These are phyloP conservation scores for Eurytoma adleriae DNA, from an alignment of 2,888 invertebrate genomes.

Conservation along the genomic window DNA sequence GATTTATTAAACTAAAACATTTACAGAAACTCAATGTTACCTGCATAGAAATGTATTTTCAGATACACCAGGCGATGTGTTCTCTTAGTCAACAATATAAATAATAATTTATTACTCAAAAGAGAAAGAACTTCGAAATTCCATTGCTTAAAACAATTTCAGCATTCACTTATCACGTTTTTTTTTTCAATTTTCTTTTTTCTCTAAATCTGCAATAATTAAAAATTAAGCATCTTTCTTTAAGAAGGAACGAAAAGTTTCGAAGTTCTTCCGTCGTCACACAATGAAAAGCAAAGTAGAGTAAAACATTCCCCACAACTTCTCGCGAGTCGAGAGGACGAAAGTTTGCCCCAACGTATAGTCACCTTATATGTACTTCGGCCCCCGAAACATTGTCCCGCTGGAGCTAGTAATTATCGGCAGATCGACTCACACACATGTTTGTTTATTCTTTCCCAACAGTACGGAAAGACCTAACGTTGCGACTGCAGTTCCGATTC, in stretches of 20 bases:
- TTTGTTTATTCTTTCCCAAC: conserved; percentile 80
- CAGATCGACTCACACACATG: conserved; percentile 59
- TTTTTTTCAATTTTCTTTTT: no score
- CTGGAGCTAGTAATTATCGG: conserved; percentile 8
- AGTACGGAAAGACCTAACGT: conserved; percentile 97
- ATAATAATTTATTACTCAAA: no score
- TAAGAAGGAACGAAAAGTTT: conserved; percentile 1
- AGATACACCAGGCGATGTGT: conserved; percentile 23
- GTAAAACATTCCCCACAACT: conserved; percentile 33
- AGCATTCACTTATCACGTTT: no score
- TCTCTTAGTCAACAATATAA: no score
- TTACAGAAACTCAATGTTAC: no score
- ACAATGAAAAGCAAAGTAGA: not conserved
- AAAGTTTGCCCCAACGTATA: not conserved
- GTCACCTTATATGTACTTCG: no score
- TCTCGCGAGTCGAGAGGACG: not conserved
- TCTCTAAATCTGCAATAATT: no score
- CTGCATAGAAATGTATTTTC: conserved; percentile 10
- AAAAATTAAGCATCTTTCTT: no score
- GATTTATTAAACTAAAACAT: not conserved
- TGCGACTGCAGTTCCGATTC: conserved; percentile 96
- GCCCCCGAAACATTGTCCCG: not conserved
- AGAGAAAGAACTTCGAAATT: conserved; percentile 3
- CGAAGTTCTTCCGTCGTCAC: not conserved
- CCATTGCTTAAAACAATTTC: no score